These are phyloP conservation scores for Lindbergichthys nudifrons DNA, from an alignment of 2,797 vertebrate genomes.

Conservation along the genomic window DNA sequence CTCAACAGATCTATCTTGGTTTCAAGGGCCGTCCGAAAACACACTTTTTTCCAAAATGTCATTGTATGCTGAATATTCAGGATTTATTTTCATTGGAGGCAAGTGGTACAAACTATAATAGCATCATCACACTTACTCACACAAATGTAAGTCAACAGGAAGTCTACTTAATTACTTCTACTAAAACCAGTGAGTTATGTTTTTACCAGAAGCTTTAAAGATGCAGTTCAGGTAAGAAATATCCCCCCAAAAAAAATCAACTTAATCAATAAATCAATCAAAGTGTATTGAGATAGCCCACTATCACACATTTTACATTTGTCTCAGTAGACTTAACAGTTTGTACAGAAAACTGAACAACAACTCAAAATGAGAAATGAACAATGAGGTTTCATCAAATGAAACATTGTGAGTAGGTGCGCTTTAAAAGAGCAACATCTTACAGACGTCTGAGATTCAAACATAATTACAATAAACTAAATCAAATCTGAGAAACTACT, in stretches of 20 bases:
- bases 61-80: background rate
- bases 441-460: background rate
- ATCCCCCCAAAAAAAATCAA: too few relatives aligned
- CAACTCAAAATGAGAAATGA: background rate
- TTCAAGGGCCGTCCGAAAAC: background rate
- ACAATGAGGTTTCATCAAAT: background rate
- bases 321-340: too few relatives aligned
- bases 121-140: background rate
- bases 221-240: background rate
- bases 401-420: constrained; percentile 3
- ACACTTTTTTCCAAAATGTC: background rate
- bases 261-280: too few relatives aligned
- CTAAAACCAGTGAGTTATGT: background rate
- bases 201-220: background rate
- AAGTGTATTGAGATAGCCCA: too few relatives aligned
- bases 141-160: background rate
- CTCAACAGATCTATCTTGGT: background rate
- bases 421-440: constrained; percentile 11
- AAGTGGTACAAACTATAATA: background rate
- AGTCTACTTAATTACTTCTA: background rate
- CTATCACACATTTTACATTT: too few relatives aligned
- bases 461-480: constrained; percentile 2
- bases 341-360: background rate
- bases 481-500: background rate
- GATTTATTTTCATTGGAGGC: background rate